Evolutionary conservation across 2,113 vertebrate genomes (phyloP).

Genomic region (Rhineura floridana): DNA sequence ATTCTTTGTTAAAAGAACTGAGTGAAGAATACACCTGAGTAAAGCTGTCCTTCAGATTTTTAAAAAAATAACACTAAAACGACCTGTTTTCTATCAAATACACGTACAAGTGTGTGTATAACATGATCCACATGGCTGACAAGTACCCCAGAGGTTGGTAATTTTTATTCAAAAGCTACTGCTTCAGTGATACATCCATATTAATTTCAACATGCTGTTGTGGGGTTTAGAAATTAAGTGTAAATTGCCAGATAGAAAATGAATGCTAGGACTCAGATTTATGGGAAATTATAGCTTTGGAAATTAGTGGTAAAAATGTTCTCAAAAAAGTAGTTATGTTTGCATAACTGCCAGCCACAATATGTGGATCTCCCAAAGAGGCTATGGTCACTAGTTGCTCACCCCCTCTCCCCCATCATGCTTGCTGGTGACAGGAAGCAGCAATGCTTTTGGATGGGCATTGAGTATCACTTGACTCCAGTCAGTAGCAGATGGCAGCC

Average conservation of each 20-base stretch:
- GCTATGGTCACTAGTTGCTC: background rate
- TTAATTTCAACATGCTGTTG: conserved; percentile 35
- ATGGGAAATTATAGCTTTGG: background rate
- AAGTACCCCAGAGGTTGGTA: background rate
- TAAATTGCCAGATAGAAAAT: conserved; percentile 13
- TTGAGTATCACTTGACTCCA: too few species aligned
- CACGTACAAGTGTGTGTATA: conserved; percentile 21
- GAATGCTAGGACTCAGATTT: background rate
- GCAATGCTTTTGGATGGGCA: too few species aligned
- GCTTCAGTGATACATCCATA: conserved; percentile 24
- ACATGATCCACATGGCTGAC: conserved; percentile 21
- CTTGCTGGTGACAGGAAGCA: too few species aligned
- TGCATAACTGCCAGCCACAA: too few species aligned
- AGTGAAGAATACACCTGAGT: conserved; percentile 27
- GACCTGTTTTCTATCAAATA: conserved; percentile 25
- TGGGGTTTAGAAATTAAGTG: conserved; percentile 30
- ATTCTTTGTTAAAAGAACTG: conserved; percentile 38
- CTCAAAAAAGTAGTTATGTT: background rate
- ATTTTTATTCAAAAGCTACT: conserved; percentile 45
- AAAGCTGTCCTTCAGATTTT: conserved; percentile 21
- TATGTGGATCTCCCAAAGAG: background rate
- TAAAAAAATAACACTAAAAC: background rate
- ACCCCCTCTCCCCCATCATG: background rate
- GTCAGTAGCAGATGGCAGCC: background rate
- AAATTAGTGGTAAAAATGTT: background rate